These are phyloP conservation scores for Nomada ruficornis DNA, from an alignment of 2,888 invertebrate species.

Conservation along the genomic window DNA sequence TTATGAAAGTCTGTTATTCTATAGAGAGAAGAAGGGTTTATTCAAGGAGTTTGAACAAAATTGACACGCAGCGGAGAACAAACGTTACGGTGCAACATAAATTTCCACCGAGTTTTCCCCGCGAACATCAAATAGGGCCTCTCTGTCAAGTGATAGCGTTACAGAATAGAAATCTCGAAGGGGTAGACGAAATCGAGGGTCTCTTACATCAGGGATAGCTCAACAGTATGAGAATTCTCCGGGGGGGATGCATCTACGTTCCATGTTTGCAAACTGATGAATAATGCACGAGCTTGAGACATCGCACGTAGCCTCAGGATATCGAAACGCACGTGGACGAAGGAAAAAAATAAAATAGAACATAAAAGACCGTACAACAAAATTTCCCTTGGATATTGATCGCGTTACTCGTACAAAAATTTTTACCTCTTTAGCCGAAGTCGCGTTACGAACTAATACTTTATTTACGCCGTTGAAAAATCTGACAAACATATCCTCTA, in stretches of 20 bases:
- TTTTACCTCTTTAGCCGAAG: no score
- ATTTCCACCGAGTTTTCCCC: not conserved
- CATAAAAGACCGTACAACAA: no score
- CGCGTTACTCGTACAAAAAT: not conserved
- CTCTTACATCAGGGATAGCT: not conserved
- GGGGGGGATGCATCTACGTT: not conserved
- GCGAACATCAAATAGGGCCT: not conserved
- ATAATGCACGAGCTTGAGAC: slow-evolving; percentile 9
- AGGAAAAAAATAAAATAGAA: not conserved
- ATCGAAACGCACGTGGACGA: not conserved
- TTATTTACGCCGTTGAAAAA: no score
- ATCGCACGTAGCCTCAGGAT: not conserved
- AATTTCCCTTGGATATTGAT: not conserved
- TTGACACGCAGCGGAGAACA: no score
- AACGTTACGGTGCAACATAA: not conserved
- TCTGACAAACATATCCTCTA: no score
- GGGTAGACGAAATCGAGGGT: slow-evolving; percentile 12
- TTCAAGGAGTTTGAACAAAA: no score
- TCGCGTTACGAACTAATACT: no score
- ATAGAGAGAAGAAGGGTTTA: no score
- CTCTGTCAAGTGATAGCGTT: not conserved
- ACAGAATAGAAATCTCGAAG: slow-evolving; percentile 3
- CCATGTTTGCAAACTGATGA: not conserved
- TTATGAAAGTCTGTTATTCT: no score
- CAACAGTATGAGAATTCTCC: slow-evolving; percentile 4